Base-by-base conservation (phyloP, 2,797 vertebrate genomes). In the Anguilla obscura region DNA sequence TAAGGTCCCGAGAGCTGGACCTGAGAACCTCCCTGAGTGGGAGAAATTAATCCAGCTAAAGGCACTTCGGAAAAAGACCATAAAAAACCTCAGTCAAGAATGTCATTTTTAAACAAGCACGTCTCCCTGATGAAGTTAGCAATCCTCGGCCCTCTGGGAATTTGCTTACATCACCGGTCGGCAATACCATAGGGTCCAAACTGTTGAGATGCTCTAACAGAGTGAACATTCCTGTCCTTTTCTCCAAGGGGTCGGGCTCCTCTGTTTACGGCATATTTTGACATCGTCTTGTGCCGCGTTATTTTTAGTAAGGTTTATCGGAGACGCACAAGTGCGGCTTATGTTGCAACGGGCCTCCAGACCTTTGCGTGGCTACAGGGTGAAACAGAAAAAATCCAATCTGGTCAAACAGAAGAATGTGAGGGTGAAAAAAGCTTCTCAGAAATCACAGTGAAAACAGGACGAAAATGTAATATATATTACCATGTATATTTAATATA, bases 41-140 rank as follows among this genome's bases (percentile, higher is more conserved):
- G 80, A 86, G 69, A 90, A 89, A 85, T 84, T 63, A 79, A 83
- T 48, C 71, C 48, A 84, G 84, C 54, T 21, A 40, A 21, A 18
- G 86, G 83, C 84, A 74, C 33, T 71, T 76, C 48, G 54, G 83
- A 87, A 82, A 85, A 60, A 87, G 90, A 56, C 33, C 36, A 63
- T 36, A 69, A 89, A 89, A 93, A 84, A 91, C 92, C 60, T 40
- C 60, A 86, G 74, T 76, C 50, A 74, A 86, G 91, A 92, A 92
- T 84, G 86, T 58, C 83, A 85, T 90, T 89, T 88, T 90, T 88
- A 91, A 92, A 94, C 88, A 92, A 88, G 86, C 85, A 18, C 89
- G 91, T 90, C 91, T 89, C 86, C 76, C 85, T 63, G 21, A 85
- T 89, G 27, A 83, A 54, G 87, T 45, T n/a, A 87, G 85, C 85